Evolutionary conservation across 2,113 vertebrate species (phyloP).

Genomic region (Xyliphius kryptos): DNA sequence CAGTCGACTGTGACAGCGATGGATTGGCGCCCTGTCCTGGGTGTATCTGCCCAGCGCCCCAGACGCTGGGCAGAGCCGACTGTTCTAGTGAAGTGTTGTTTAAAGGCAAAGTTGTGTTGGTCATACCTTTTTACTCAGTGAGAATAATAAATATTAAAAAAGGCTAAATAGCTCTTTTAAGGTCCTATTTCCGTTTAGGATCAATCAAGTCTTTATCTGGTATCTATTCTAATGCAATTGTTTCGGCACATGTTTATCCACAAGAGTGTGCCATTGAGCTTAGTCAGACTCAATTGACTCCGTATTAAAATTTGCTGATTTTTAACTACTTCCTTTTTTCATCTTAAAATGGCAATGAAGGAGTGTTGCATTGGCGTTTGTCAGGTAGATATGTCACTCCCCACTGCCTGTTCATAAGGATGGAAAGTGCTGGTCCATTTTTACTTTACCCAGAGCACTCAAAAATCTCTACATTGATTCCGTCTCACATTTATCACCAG

Average conservation of each 20-base stretch:
- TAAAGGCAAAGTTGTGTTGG: too few relatives aligned
- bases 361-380: not conserved
- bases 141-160: too few relatives aligned
- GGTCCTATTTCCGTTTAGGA: too few relatives aligned
- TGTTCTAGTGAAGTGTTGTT: too few relatives aligned
- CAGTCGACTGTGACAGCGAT: too few relatives aligned
- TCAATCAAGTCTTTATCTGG: too few relatives aligned
- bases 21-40: too few relatives aligned
- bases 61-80: too few relatives aligned
- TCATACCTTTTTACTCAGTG: too few relatives aligned
- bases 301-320: not conserved
- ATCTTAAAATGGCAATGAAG: not conserved
- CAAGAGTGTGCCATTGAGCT: constrained; percentile 32
- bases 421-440: not conserved
- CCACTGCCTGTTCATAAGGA: not conserved
- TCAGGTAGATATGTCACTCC: not conserved
- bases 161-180: too few relatives aligned
- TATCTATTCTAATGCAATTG: not conserved
- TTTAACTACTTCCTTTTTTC: not conserved
- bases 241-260: constrained; percentile 4
- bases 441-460: constrained; percentile 10
- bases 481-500: constrained; percentile 22
- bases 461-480: constrained; percentile 29
- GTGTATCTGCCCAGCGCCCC: too few relatives aligned
- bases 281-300: not conserved